Evolutionary conservation across 2,113 vertebrate genomes (phyloP), one percentile per base, ranked within the genome.

Genomic region (Petromus typicus): DNA sequence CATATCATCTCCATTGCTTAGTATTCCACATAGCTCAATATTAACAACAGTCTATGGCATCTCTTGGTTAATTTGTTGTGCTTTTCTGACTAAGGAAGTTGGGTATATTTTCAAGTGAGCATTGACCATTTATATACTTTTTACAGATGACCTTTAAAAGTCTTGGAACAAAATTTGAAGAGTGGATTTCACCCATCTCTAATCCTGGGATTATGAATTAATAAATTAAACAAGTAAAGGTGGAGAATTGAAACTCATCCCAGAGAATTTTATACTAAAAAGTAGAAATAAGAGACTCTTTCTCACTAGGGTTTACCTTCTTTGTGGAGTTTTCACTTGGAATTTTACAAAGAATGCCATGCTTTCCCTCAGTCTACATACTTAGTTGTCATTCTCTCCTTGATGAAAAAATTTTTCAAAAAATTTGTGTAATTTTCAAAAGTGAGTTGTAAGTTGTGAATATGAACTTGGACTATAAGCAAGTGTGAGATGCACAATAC

Each of bases 391-490:
- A 18, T 59, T 32, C 14, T 90, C 7, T 61, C 61, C 61, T 63
- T 63, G 61, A 63, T 63, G 10, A 30, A 63, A 63, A 63, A 63
- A 30, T 11, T 63, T 51, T 57, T 17, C 56, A 57, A 57, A 66
- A n/a, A 66, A 66, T 66, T 12, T 66, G 64, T 66, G 13, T 17
- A 66, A 66, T n/a, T 56, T 69, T 54, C 23, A 73, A 73, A 40
- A 43, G 37, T 83, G 25, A 25, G 59, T 1, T 45, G 1, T 67
- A 32, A n/a, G 7, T 7, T 57, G 12, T 89, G 40, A 91, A 71
- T 89, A 81, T 56, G 13, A 93, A 95, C 63, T 61, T 80, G 40
- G 78, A 57, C 66, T 86, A 14, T 1, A 93, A 91, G 75, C 3
- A 91, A 73, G 43, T 83, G 5, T 71, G n/a, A 89, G 34, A 4